Base-by-base conservation (phyloP, 2,888 invertebrate species). In the Drosophila merina region DNA sequence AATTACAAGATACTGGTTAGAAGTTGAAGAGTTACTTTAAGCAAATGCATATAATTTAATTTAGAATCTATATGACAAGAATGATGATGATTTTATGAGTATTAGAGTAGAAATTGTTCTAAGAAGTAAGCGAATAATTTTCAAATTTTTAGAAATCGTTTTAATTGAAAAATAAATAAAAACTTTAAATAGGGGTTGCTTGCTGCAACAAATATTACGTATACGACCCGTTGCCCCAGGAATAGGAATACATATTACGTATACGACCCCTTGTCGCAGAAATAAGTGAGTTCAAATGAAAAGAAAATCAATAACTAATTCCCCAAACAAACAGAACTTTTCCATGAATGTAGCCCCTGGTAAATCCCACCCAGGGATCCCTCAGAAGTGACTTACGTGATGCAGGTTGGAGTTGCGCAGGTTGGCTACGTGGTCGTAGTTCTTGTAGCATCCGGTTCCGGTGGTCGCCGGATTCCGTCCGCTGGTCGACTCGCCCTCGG, bases 381-480 rank as follows among this genome's bases (percentile, higher is more conserved):
- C n/a, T 28, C 7, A 28, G 8, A n/a, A 20, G 26, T 1, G 47
- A 88, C 89, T 89, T 86, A 91, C 92, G 80, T 91, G 89, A 68
- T 89, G 88, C 78, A 91, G 77, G 72, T 84, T 91, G 52, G 90
- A 91, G 81, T 91, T 89, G 68, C 90, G 88, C 73, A 91, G 66
- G 64, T 89, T 82, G 82, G 90, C 89, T 56, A 93, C 93, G 92
- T 96, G 95, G 90, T 96, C 96, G 92, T 95, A 96, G 92, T 95
- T 95, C 90, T 94, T 94, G 93, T 95, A 96, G 93, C 95, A 96
- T 88, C 95, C 95, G 74, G 94, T 94, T 76, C 94, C 95, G 78
- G 95, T 95, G 89, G 95, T 95, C 77, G 94, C 94, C 73, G 94
- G 94, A 91, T 95, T 96, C 59, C 93, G 93, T 72, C 92, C 92